Base-by-base conservation (phyloP, 2,797 vertebrate genomes). In the Allobates femoralis region DNA sequence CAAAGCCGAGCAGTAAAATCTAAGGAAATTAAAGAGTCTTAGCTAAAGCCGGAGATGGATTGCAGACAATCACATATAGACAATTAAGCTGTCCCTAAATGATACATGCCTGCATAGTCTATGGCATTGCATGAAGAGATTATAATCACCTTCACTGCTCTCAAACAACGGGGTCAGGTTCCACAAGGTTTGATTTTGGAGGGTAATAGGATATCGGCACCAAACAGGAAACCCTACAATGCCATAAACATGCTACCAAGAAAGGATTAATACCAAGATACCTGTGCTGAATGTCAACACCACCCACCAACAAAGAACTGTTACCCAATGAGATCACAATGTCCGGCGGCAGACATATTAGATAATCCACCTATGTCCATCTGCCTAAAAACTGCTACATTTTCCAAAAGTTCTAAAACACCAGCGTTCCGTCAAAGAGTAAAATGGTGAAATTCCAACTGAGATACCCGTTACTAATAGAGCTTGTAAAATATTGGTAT, bases 21-120 rank as follows among this genome's bases (percentile, higher is more conserved):
- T 46, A 60, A 56, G 77, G 26, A 79, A 34, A 79, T 79, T 60
- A 79, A 79, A 79, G 23, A 14, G 18, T 51, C 32, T 53, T 37
- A 78, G 10, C 26, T 58, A 37, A 28, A 23, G 11, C 53, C n/a
- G 15, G 10, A 58, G 30, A 60, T 60, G 55, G 14, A 60, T 26
- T 79, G 37, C 60, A 37, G 74, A 18, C n/a, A 53, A 51, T 76
- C 21, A 58, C 30, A 60, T 41, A n/a, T 41, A 12, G 32, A 30
- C 21, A 37, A 23, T 60, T 58, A 19, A 3, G 19, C 21, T 30
- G 50, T 37, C 30, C 15, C 28, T 67, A 34, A 6, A 32, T 67
- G 64, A 32, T 32, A 30, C 7, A 16, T 32, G 28, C 11, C 16
- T 7, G 5, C 16, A 64, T 28, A 26, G 12, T 18, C 10, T 66